Base-by-base conservation (phyloP, 2,113 vertebrate species). In the Cyprinodon tularosa region DNA sequence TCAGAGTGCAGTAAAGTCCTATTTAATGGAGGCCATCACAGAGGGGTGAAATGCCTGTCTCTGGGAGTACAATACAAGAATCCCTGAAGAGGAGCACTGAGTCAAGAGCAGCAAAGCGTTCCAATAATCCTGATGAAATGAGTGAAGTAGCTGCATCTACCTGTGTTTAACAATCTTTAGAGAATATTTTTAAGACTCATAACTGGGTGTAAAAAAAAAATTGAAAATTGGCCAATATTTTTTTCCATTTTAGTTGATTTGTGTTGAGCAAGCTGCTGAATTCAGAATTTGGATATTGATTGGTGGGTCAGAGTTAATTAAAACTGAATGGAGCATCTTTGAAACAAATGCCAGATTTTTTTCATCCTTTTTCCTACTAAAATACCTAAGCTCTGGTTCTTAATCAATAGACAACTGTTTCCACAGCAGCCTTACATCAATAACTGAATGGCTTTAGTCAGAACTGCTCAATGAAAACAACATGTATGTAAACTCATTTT, bases 91-190 rank as follows among this genome's bases (percentile, higher is more conserved):
- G 78, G 48, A 63, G 29, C 1, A 15, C 10, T 74, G 80, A 74
- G 90, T 76, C 68, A 67, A 36, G 40, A 76, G 57, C 59, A 82
- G 74, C 85, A 70, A 7, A 36, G 64, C 45, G 70, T 65, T 85
- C 76, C 74, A 68, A 85, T 85, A 70, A 85, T 76, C 78, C 72
- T 84, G 82, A 86, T 92, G 88, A 90, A 86, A 85, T 79, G 59
- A 78, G 61, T 29, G 71, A 38, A 64, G 75, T 4, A 72, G 71
- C 36, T 42, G 59, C 62, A 50, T 81, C 59, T 50, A 47, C 48
- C 68, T 12, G 36, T 78, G 85, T 72, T 64, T 76, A 62, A 0
- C 62, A 0, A 4, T 75, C 66, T 70, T 70, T 73, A 78, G 80
- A 57, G 60, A 83, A 86, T 86, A 84, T 91, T 85, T 65, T 17